A percentile compares a stretch with the other conserved stretches of the same genome.
phyloP scores from a whole-genome alignment of 1,140 invertebrate genomes.

The Lepidurus packardi region DNA sequence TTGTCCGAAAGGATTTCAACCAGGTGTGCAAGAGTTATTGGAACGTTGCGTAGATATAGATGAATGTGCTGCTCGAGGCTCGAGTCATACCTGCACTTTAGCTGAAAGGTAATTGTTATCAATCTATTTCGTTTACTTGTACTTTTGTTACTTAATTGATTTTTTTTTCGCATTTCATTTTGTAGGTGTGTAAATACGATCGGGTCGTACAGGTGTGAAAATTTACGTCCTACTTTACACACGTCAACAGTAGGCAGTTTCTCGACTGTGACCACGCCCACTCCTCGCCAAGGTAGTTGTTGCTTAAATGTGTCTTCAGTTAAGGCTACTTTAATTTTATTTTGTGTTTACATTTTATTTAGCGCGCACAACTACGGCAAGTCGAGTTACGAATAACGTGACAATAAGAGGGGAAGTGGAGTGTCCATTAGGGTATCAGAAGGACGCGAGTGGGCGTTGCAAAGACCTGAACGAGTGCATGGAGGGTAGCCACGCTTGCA shows the following conservation, averaged over 20 bases:
- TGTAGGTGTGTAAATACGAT: slow-evolving; percentile 50
- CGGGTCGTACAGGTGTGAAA: slow-evolving; percentile 52
- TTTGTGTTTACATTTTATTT: background rate
- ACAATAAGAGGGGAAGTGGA: slow-evolving; percentile 13
- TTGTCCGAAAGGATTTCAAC: slow-evolving; percentile 33
- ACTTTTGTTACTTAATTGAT: background rate
- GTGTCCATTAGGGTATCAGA: slow-evolving; percentile 42
- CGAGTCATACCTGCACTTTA: slow-evolving; percentile 26
- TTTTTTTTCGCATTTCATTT: background rate
- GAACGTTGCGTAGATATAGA: slow-evolving; percentile 37
- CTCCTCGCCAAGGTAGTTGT: slow-evolving; percentile 28
- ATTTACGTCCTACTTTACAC: slow-evolving; percentile 27
- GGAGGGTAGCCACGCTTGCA: slow-evolving; percentile 40
- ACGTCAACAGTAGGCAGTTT: slow-evolving; percentile 10
- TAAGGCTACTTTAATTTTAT: too few species aligned
- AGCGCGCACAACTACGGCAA: background rate
- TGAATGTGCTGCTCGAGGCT: slow-evolving; percentile 32
- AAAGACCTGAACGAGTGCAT: slow-evolving; percentile 48
- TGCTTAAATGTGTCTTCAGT: background rate
- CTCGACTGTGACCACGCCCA: slow-evolving; percentile 14
- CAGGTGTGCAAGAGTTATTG: slow-evolving; percentile 28
- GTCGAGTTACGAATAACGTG: background rate
- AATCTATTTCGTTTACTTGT: background rate
- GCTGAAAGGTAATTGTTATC: slow-evolving; percentile 30
- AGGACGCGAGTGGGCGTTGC: slow-evolving; percentile 41